Evolutionary conservation across 23 tunicate genomes (phyloP).

Genomic region (Oikopleura dioica): DNA sequence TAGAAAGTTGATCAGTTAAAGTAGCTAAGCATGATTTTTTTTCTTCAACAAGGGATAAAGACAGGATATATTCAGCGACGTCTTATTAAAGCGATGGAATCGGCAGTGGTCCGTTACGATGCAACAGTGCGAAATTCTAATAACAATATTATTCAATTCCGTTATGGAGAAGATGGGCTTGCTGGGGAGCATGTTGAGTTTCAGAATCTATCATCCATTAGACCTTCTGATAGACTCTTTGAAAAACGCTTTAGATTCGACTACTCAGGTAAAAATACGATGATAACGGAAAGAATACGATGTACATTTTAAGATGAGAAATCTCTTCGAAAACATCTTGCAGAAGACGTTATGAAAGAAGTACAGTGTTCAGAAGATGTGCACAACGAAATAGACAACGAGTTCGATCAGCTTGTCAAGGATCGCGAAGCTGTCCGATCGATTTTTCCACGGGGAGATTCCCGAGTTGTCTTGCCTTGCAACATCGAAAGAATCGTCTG

Average conservation of each 20-base stretch:
- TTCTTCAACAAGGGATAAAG: too few relatives aligned
- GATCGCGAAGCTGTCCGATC: slow-evolving; percentile 60
- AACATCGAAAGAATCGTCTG: slow-evolving; percentile 58
- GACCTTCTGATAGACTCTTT: slow-evolving; percentile 59
- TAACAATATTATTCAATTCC: slow-evolving; percentile 81
- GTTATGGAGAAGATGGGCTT: slow-evolving; percentile 94
- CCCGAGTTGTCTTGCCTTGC: slow-evolving; percentile 61
- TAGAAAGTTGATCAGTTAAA: too few relatives aligned
- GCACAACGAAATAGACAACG: slow-evolving; percentile 58
- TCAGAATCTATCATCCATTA: slow-evolving; percentile 68
- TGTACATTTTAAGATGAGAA: neutral
- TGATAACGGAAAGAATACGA: too few relatives aligned
- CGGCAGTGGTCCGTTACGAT: slow-evolving; percentile 89
- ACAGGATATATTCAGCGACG: slow-evolving; percentile 97
- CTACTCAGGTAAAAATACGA: slow-evolving; percentile 43
- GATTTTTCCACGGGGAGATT: slow-evolving; percentile 76
- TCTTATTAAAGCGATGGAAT: slow-evolving; percentile 94
- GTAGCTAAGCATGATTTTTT: too few relatives aligned
- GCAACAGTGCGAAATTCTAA: slow-evolving; percentile 91
- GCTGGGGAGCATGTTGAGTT: slow-evolving; percentile 98
- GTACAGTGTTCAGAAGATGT: slow-evolving; percentile 50
- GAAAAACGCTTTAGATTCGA: slow-evolving; percentile 73
- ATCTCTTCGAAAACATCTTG: slow-evolving; percentile 25
- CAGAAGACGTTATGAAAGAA: slow-evolving; percentile 48
- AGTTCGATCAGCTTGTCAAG: slow-evolving; percentile 39